Evolutionary conservation across 2,888 invertebrate species (phyloP).

Genomic region (Lamellibrachia satsuma): DNA sequence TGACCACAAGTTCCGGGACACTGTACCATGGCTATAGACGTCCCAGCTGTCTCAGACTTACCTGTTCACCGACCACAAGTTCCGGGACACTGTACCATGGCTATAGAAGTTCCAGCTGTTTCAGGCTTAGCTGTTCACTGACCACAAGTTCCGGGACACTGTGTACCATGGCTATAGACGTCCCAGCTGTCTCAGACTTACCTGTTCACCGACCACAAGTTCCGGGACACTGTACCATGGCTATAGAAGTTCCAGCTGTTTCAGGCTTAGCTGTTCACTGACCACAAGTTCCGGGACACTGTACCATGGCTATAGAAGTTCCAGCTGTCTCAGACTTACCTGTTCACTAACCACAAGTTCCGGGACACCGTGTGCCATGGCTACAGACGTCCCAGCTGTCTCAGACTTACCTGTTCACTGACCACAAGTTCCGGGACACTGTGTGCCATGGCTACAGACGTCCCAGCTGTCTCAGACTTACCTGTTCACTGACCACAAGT

Average conservation of each 20-base stretch:
- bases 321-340: slow-evolving; percentile 63
- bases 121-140: slow-evolving; percentile 72
- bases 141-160: slow-evolving; percentile 96
- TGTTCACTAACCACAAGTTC: slow-evolving; percentile 88
- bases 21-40: too few relatives aligned
- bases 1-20: too few relatives aligned
- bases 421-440: slow-evolving; percentile 96
- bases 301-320: too few relatives aligned
- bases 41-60: too few relatives aligned
- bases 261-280: too few relatives aligned
- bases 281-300: too few relatives aligned
- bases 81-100: too few relatives aligned
- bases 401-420: slow-evolving; percentile 72
- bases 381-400: slow-evolving; percentile 75
- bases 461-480: slow-evolving; percentile 52
- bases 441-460: slow-evolving; percentile 83
- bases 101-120: neutral
- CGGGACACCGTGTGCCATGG: slow-evolving; percentile 98
- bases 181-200: too few relatives aligned
- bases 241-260: too few relatives aligned
- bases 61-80: too few relatives aligned
- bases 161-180: slow-evolving; percentile 86
- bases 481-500: slow-evolving; percentile 84
- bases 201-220: too few relatives aligned
- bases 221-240: too few relatives aligned